Percentiles rank a stretch among this genome's conserved stretches.
These are phyloP conservation scores for Chrysocyon brachyurus DNA, from an alignment of 2,797 vertebrate genomes.

Conservation along the genomic window DNA sequence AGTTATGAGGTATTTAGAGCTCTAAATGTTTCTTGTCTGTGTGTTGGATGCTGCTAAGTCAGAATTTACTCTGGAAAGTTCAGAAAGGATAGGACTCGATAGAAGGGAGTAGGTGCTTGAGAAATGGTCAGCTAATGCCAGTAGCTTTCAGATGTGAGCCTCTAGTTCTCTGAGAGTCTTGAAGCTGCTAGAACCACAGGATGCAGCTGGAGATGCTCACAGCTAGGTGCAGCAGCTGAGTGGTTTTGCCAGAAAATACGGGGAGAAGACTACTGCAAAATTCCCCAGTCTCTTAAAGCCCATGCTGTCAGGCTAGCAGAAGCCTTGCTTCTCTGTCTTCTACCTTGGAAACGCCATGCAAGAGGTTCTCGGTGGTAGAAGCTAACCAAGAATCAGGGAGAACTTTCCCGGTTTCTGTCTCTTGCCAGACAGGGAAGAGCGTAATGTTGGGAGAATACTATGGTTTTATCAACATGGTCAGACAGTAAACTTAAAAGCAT, in stretches of 20 bases:
- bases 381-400: background rate
- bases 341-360: accelerated
- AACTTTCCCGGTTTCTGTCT: background rate
- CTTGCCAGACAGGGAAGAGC: background rate
- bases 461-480: background rate
- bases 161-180: background rate
- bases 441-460: background rate
- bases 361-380: background rate
- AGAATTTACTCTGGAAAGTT: slow-evolving; percentile 7
- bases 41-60: background rate
- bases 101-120: background rate
- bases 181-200: background rate
- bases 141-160: background rate
- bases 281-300: background rate
- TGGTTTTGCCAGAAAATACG: background rate
- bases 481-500: background rate
- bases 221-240: background rate
- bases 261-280: background rate
- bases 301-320: background rate
- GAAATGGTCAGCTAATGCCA: background rate
- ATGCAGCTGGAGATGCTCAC: background rate
- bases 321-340: background rate
- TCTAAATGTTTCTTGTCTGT: background rate
- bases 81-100: background rate
- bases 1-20: slow-evolving; percentile 91